Conservation (phyloP, 2,113 vertebrate species). For the Indri indri region DNA sequence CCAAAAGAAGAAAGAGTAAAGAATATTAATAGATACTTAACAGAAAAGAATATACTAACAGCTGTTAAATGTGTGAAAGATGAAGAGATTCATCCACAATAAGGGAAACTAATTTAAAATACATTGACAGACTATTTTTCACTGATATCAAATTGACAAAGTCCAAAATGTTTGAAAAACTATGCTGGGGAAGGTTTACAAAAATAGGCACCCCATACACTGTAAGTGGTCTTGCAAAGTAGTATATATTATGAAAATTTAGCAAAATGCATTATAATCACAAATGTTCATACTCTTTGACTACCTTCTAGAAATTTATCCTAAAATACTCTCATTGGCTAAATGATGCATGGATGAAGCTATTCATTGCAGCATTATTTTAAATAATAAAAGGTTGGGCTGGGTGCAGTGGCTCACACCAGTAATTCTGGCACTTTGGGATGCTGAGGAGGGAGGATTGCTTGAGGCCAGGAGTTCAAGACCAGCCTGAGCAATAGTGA, state of each 20-base stretch:
- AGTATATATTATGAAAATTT: background rate
- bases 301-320: background rate
- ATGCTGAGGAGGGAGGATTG: too few relatives aligned
- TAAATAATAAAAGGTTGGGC: background rate
- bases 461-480: too few relatives aligned
- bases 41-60: background rate
- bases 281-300: background rate
- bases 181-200: background rate
- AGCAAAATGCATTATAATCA: background rate
- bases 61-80: background rate
- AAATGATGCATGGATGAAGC: background rate
- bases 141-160: background rate
- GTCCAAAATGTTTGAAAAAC: background rate
- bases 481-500: too few relatives aligned
- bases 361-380: background rate
- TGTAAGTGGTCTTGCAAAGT: background rate
- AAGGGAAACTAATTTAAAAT: slow-evolving; percentile 4
- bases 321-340: background rate
- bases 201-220: background rate
- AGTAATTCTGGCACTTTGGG: too few relatives aligned
- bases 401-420: too few relatives aligned
- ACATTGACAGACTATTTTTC: background rate
- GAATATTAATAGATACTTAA: background rate
- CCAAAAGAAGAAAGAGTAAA: background rate
- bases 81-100: background rate